phyloP scores from a whole-genome alignment of 2,113 vertebrate species.

The Dermatemys mawii region DNA sequence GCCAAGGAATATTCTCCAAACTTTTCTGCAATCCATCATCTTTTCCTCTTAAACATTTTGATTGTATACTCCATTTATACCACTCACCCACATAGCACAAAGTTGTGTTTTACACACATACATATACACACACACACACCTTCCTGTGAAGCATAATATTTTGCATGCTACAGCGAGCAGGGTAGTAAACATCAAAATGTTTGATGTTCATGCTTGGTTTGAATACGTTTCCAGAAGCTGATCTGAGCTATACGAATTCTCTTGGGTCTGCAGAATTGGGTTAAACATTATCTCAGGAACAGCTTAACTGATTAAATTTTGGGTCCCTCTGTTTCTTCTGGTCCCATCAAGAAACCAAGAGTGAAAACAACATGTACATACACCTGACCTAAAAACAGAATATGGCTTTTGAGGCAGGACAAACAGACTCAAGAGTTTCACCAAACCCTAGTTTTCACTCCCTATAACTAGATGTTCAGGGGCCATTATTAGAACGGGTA shows the following conservation, averaged over 20 bases:
- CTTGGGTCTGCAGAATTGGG: background rate
- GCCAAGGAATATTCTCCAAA: background rate
- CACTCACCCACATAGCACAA: rapidly evolving
- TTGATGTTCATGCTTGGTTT: background rate
- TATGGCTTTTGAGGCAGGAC: background rate
- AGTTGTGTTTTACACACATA: background rate
- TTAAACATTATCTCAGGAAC: background rate
- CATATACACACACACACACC: rapidly evolving
- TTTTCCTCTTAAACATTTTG: background rate
- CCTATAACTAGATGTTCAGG: background rate
- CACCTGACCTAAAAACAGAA: background rate
- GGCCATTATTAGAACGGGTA: background rate
- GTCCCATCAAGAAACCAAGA: background rate
- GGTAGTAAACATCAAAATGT: background rate
- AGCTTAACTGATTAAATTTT: background rate
- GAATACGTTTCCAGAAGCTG: background rate
- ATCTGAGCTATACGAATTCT: background rate
- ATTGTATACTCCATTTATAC: background rate
- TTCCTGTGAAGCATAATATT: background rate
- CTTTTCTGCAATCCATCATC: background rate
- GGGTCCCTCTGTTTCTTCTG: background rate
- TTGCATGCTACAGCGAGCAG: background rate
- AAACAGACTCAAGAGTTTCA: background rate
- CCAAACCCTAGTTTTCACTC: background rate
- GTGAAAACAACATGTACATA: background rate